phyloP scores from a whole-genome alignment of 2,888 invertebrate species.

The Dendrolimus pini region DNA sequence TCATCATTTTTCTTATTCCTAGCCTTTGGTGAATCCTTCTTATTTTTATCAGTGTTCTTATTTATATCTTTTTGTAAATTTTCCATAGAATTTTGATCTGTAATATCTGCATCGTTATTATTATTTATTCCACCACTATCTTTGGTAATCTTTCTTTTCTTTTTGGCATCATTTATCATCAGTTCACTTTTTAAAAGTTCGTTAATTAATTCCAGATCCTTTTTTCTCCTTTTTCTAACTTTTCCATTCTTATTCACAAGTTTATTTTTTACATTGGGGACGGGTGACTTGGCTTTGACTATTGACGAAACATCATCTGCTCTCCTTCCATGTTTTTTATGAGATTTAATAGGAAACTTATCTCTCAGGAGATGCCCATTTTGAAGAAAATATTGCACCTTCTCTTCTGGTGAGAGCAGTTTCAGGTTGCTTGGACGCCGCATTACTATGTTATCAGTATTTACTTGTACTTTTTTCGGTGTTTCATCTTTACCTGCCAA shows the following conservation, averaged over 20 bases:
- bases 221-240: conserved; percentile 31
- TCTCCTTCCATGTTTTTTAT: conserved; percentile 8
- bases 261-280: conserved; percentile 1
- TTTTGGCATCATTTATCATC: conserved; percentile 33
- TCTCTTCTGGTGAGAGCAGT: conserved; percentile 28
- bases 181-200: conserved; percentile 56
- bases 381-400: conserved; percentile 30
- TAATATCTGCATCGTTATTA: conserved; percentile 63
- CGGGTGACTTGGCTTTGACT: conserved; percentile 2
- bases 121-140: conserved; percentile 33
- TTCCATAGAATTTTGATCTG: conserved; percentile 36
- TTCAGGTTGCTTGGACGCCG: conserved; percentile 25
- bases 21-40: conserved; percentile 13
- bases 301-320: neutral
- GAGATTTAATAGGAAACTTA: conserved; percentile 16
- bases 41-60: conserved; percentile 8
- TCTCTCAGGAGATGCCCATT: conserved; percentile 33
- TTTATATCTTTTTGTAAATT: conserved; percentile 2
- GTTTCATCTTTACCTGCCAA: conserved; percentile 36
- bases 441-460: conserved; percentile 20
- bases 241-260: conserved; percentile 32
- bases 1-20: conserved; percentile 12
- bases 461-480: conserved; percentile 21
- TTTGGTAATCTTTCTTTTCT: conserved; percentile 6
- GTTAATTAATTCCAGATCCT: conserved; percentile 40